Evolutionary conservation across 2,797 vertebrate genomes (phyloP).

Genomic region (Poecilia wingei): DNA sequence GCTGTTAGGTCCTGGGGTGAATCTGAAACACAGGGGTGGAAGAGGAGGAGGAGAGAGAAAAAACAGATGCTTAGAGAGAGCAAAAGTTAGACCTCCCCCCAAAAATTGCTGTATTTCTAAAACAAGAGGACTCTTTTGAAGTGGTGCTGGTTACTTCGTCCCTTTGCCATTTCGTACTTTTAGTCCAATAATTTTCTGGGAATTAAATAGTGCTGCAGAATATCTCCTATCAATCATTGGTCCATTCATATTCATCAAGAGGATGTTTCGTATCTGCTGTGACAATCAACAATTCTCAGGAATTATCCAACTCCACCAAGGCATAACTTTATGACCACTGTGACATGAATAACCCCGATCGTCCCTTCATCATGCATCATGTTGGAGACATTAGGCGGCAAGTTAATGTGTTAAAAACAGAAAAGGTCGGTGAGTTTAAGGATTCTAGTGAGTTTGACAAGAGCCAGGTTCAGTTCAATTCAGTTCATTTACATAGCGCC

Average conservation of each 20-base stretch:
- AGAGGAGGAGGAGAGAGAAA: conserved; percentile 56
- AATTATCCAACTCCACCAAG: background rate
- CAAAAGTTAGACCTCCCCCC: conserved; percentile 58
- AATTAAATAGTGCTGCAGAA: background rate
- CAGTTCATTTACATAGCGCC: too few species aligned
- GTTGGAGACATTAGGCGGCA: background rate
- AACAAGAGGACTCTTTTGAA: conserved; percentile 64
- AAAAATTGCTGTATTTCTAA: conserved; percentile 59
- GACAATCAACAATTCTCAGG: background rate
- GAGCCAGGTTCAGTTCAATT: background rate
- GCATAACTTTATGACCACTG: background rate
- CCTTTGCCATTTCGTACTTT: background rate
- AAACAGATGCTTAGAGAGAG: conserved; percentile 72
- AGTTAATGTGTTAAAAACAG: background rate
- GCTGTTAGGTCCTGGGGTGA: conserved; percentile 96
- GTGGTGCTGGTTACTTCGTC: background rate
- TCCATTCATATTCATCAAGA: background rate
- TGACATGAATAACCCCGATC: background rate
- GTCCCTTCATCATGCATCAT: background rate
- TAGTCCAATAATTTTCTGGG: background rate
- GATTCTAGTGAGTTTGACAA: background rate
- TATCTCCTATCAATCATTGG: background rate
- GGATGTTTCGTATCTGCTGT: background rate
- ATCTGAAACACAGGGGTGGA: conserved; percentile 88
- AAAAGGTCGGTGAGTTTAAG: background rate